Evolutionary conservation across 2,797 vertebrate genomes (phyloP), one percentile per base, ranked within the genome.

Genomic region (Alectoris magna): DNA sequence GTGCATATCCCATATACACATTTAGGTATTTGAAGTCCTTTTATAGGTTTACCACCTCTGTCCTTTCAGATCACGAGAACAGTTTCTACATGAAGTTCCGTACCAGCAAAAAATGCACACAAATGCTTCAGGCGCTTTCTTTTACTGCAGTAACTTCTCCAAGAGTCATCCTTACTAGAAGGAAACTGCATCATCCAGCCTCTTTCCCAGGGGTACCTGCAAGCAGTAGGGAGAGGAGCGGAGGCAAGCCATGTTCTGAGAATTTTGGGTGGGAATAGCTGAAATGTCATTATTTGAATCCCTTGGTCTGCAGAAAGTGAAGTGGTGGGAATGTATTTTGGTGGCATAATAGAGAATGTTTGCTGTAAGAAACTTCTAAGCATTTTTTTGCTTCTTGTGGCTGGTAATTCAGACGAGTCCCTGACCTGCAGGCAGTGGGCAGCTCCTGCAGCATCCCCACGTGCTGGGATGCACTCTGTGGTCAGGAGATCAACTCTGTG

Each of bases 1-100:
- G 23, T 13, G 7, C 23, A 49, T 49, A 49, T 49, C 48, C 21
- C 56, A 48, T 60, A 2, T 58, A 31, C 29, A 26, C 36, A 3
- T 38, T 82, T 12, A 87, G 60, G 53, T 59, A 2, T 36, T 76
- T 4, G 3, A 1, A 7, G 36, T 38, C 55, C 55, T 31, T 6
- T 31, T 6, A 2, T 1, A n/a, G 51, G n/a, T 6, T 29, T 84
- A 10, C 48, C 29, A 23, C 3, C 60, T 36, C 56, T 2, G 19
- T 64, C 60, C 7, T 31, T 21, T 4, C 0, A 8, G 5, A 8
- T 4, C 10, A 16, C 24, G 9, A 72, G 46, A 5, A 60, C 31
- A 51, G 46, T 24, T 74, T 18, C 36, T 27, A 69, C 9, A 1
- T 69, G 51, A 36, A 81, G 46, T 67, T 24, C 60, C 60, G 36